Evolutionary conservation across 2,888 invertebrate species (phyloP).

Genomic region (Drosophila nr. medialis): DNA sequence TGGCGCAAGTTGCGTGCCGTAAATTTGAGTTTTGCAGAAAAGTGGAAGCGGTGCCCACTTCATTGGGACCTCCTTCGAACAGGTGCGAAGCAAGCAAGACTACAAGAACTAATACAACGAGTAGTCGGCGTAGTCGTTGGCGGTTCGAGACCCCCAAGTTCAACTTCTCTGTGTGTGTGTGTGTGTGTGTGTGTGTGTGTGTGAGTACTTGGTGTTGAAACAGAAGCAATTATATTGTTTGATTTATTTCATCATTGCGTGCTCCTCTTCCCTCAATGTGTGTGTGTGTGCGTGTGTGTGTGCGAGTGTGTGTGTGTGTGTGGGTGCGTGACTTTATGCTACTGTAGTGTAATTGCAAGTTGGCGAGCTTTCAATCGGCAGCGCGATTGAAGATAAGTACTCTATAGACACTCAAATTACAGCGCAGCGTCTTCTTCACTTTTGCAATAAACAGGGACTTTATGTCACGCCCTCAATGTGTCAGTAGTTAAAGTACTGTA

Average conservation of each 20-base stretch:
- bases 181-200: conserved; percentile 12
- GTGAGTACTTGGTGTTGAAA: conserved; percentile 71
- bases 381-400: conserved; percentile 63
- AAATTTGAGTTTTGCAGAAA: conserved; percentile 62
- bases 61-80: conserved; percentile 52
- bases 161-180: conserved; percentile 13
- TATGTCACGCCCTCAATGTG: conserved; percentile 62
- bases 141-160: conserved; percentile 28
- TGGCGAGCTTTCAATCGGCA: conserved; percentile 53
- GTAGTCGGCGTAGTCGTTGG: conserved; percentile 12
- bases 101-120: conserved; percentile 8
- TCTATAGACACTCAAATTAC: conserved; percentile 73
- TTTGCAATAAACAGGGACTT: conserved; percentile 57
- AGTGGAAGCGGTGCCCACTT: conserved; percentile 36
- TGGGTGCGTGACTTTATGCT: conserved; percentile 55
- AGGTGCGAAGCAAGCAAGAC: conserved; percentile 65
- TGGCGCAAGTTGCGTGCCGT: conserved; percentile 73
- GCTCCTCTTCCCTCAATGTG: conserved; percentile 32
- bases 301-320: conserved; percentile 21
- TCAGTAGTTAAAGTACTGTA: conserved; percentile 23
- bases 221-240: conserved; percentile 76
- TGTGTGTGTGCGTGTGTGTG: neutral
- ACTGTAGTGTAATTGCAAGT: conserved; percentile 70
- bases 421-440: conserved; percentile 55
- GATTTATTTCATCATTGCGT: conserved; percentile 78